Evolutionary conservation across 2,888 invertebrate species (phyloP).

Genomic region (Malacosoma neustria): DNA sequence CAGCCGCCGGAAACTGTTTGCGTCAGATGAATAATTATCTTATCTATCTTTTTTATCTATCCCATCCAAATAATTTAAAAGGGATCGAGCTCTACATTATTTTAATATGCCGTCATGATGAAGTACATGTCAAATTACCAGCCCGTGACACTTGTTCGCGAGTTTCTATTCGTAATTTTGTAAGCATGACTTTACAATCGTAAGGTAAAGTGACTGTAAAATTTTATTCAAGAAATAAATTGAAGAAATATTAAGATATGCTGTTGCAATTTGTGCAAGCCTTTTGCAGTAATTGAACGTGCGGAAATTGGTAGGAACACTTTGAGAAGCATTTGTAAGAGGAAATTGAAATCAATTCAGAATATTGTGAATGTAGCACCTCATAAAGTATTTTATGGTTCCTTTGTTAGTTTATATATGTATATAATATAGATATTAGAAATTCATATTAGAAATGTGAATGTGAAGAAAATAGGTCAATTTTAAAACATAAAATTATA

Average conservation of each 20-base stretch:
- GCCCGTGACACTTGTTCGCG: neutral
- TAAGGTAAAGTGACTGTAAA: neutral
- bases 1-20: slow-evolving; percentile 42
- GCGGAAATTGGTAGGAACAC: slow-evolving; percentile 5
- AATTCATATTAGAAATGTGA: no score
- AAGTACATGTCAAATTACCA: slow-evolving; percentile 6
- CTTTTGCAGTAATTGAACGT: neutral
- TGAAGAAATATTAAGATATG: neutral
- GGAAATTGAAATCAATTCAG: slow-evolving; percentile 45
- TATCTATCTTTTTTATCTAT: slow-evolving; percentile 31
- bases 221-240: neutral
- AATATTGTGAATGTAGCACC: slow-evolving; percentile 28
- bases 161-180: neutral
- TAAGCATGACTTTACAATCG: neutral
- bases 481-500: no score
- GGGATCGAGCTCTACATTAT: slow-evolving; percentile 15
- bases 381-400: slow-evolving; percentile 32
- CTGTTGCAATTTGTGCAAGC: neutral
- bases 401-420: slow-evolving; percentile 29
- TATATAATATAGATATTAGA: no score
- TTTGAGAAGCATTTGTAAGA: slow-evolving; percentile 25
- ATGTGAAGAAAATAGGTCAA: no score
- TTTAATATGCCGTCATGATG: slow-evolving; percentile 21
- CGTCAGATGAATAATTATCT: slow-evolving; percentile 47
- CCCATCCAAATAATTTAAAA: slow-evolving; percentile 21